Evolutionary conservation across 1,140 invertebrate species (phyloP), one percentile per base, ranked within the genome.

Genomic region (Drosophila kanapiae): DNA sequence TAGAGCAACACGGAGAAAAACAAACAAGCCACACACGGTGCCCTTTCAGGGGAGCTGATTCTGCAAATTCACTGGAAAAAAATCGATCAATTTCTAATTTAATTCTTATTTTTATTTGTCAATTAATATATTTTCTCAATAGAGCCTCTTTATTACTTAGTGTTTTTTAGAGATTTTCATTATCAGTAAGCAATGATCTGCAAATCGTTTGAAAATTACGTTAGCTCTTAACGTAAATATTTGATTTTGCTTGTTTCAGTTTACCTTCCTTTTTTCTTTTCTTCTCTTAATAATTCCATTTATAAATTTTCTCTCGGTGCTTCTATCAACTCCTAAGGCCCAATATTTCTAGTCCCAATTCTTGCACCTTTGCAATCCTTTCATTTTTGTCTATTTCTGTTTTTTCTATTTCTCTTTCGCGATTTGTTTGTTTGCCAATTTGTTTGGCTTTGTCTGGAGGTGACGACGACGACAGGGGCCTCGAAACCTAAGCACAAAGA

Each of bases 351-450:
- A 45, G 35, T 43, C 54, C 11, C 48, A 51, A 38, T 43, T 35
- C 58, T 59, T 45, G 38, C 57, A 67, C 45, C 75, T 53, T 78
- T 62, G 59, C 72, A 80, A 88, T 80, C 84, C 81, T 81, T 88
- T 75, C 61, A 35, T 43, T 71, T 69, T 63, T 38, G 18, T 72
- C 54, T 71, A 56, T 60, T 75, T 59, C 33, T 18, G 13, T 74
- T 67, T 47, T 54, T 68, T 49, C 29, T 35, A 31, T 78, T 68
- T 37, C 69, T 51, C n/a, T 75, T 58, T 76, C 70, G 68, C 64
- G 54, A 60, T 75, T 76, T 85, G 75, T 81, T 85, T 85, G 78
- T 85, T 85, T 84, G 84, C 65, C 68, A 85, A 78, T 84, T 80
- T 84, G 49, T 83, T 88, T 88, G 70, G 68, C 78, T 88, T 83